Evolutionary conservation across 1,140 invertebrate genomes (phyloP), one percentile per base, ranked within the genome.

Genomic region (Branchinecta lindahli): DNA sequence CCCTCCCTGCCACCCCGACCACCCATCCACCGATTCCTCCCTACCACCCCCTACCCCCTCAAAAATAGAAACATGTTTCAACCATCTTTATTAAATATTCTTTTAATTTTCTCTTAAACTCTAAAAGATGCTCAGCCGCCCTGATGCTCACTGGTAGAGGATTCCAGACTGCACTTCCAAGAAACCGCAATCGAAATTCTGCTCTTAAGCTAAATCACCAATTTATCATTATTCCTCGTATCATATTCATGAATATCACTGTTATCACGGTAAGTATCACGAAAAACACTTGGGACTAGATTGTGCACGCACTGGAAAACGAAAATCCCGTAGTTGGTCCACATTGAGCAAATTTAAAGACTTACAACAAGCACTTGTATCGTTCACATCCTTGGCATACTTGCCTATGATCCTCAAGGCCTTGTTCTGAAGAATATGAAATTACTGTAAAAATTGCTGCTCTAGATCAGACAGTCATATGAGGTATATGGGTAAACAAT

Each of bases 221-320:
- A 52, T 52, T 52, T 52, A 52, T 52, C 47, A 52, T n/a, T 52
- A 52, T n/a, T n/a, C n/a, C n/a, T n/a, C n/a, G n/a, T n/a, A n/a
- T n/a, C n/a, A n/a, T n/a, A n/a, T n/a, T n/a, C n/a, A n/a, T n/a
- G n/a, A n/a, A n/a, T n/a, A n/a, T n/a, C n/a, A n/a, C n/a, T n/a
- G n/a, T n/a, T n/a, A n/a, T n/a, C n/a, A n/a, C n/a, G n/a, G n/a
- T n/a, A n/a, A n/a, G n/a, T n/a, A n/a, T n/a, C n/a, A n/a, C 47
- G 47, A 52, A 52, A 52, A 52, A 52, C 47, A 52, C 47, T 52
- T 52, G 47, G 47, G 47, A 52, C 9, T 52, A 52, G n/a, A 9
- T 52, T 52, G n/a, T 52, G 47, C 47, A 52, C 47, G 47, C 47
- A 52, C 47, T 9, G 47, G 47, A 52, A 52, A 52, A 52, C 47